Evolutionary conservation across 2,888 invertebrate genomes (phyloP), one percentile per base, ranked within the genome.

Genomic region (Helicoverpa assulta): DNA sequence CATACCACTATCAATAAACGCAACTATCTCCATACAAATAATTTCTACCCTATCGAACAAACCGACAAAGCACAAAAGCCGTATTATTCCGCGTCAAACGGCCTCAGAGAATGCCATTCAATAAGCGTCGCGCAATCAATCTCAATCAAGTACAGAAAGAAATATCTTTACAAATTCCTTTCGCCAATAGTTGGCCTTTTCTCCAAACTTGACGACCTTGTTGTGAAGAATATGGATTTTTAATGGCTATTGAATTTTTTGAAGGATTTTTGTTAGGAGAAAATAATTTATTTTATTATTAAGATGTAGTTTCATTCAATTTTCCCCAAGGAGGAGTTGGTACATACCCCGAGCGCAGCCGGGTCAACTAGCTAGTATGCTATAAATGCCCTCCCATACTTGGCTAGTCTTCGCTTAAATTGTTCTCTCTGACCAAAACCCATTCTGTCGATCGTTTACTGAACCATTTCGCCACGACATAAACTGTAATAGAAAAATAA

Each of bases 141-240:
- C 91, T 88, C 89, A 86, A 88, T 91, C 91, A 90, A 79, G 75
- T 80, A 76, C 90, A 90, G 90, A 83, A 83, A 83, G 84, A 88
- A 85, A 86, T 85, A 81, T 87, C 82, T 85, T 80, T 73, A 80
- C 82, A 85, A 83, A 86, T 80, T 79, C 76, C 65, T 74, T 33
- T 55, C 67, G 64, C 76, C 79, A 83, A 85, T 75, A 82, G 77
- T 79, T 80, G 65, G 69, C 72, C 74, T 76, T 78, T 79, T 64
- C 47, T 64, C 18, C 64, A 54, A 62, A 60, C 37, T 47, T 58
- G 70, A 37, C 59, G 21, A 60, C 29, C 43, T 53, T 29, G 59
- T 56, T 57, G 54, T 47, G 18, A 58, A 69, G 59, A 63, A 61
- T 19, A 60, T 60, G 5, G 14, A 7, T 5, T 5, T 52, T 0